Conservation (phyloP, 1,140 invertebrate species). For the Drosophila neocordata region DNA sequence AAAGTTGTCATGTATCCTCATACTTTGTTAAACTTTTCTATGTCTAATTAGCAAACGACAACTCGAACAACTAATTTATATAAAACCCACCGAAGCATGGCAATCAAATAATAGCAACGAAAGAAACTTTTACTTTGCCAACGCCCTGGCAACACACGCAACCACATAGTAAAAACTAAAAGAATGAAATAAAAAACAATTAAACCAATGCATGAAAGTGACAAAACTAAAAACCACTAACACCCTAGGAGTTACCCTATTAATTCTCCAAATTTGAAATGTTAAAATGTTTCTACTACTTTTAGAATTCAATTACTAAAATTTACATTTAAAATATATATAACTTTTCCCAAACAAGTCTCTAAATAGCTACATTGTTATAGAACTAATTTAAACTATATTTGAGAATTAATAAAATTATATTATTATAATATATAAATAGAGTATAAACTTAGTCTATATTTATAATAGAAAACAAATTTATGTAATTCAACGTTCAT, state of each 20-base stretch:
- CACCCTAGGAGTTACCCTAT: background rate
- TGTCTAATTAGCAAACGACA: constrained; percentile 70
- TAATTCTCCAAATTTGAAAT: background rate
- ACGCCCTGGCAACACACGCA: constrained; percentile 54
- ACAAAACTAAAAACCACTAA: background rate
- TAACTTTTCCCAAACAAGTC: too few relatives aligned
- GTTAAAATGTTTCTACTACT: too few relatives aligned
- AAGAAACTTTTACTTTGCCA: constrained; percentile 71
- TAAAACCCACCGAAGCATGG: constrained; percentile 48
- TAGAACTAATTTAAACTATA: too few relatives aligned
- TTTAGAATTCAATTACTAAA: too few relatives aligned
- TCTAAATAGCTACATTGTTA: too few relatives aligned
- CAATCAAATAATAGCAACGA: constrained; percentile 52
- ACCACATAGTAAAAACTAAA: constrained; percentile 11
- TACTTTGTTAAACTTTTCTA: constrained; percentile 51
- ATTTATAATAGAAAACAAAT: background rate
- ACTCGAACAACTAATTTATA: constrained; percentile 64
- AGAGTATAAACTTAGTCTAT: background rate
- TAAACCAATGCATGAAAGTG: constrained; percentile 6
- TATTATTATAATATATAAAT: background rate
- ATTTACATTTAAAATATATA: too few relatives aligned
- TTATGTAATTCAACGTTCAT: background rate
- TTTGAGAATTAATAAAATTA: too few relatives aligned
- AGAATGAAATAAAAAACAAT: constrained; percentile 15
- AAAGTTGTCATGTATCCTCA: constrained; percentile 37